Evolutionary conservation across 92 coral and sea anemone genomes (phyloP), one percentile per base, ranked within the genome.

Genomic region (Nematostella vectensis): DNA sequence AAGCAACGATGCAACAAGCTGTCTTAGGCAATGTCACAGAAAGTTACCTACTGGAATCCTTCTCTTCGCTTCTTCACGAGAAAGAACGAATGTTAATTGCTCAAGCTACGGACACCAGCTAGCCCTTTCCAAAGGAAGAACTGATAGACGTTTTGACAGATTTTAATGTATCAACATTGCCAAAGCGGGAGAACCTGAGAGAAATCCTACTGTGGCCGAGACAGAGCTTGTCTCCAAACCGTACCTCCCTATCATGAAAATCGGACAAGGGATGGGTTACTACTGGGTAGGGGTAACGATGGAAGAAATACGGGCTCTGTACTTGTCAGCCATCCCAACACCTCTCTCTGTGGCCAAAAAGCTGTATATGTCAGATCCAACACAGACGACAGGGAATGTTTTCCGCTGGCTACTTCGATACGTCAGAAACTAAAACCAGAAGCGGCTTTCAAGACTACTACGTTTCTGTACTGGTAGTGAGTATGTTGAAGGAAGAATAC

Each of bases 391-490:
- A 39, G 59, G 50, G 48, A 67, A 66, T 47, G 70, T 80, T 18
- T 62, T 36, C 4, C 61, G 78, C 27, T 75, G 83, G 88, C 50
- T 81, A 27, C 37, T 28, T 16, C 59, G 69, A 45, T 76, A 75
- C 28, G 40, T 81, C 16, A 81, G 69, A 50, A 70, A 61, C 50
- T 43, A 56, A 28, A 73, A 63, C n/a, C 17, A 54, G 28, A 55
- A 76, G 48, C 59, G 60, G 48, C 50, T 70, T 11, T 22, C 63
- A 6, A 54, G 63, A 25, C 78, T 83, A 42, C 65, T 83, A 21
- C 86, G 82, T 1, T 83, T 83, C 39, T 72, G 77, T 17, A 83
- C 94, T 3, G 86, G 79, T 15, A 69, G 54, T 24, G 79, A 78
- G 29, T 36, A 39, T 15, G 81, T 82, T 15, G 65, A 49, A 3